These are phyloP conservation scores for Pachyuromys duprasi DNA, from an alignment of 2,797 vertebrate genomes.

Conservation along the genomic window DNA sequence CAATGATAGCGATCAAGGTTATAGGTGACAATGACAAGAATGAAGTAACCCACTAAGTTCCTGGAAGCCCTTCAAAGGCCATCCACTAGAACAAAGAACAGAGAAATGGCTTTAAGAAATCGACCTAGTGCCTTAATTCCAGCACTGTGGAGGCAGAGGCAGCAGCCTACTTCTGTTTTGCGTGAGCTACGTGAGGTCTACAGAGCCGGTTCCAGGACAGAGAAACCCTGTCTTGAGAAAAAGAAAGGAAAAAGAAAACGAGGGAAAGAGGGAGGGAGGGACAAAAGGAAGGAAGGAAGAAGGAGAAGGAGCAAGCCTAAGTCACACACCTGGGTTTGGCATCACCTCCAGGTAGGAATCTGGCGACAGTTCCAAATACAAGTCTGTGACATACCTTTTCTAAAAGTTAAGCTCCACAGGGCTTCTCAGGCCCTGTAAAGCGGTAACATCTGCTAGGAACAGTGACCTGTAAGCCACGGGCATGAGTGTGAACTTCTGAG, in stretches of 20 bases:
- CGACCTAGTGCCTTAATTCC: not conserved
- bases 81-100: not conserved
- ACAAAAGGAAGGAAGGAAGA: too few species aligned
- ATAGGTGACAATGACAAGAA: not conserved
- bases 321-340: not conserved
- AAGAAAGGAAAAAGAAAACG: too few species aligned
- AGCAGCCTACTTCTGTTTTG: not conserved
- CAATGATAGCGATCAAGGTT: too few species aligned
- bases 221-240: not conserved
- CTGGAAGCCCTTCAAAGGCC: not conserved
- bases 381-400: not conserved
- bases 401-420: not conserved
- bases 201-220: not conserved
- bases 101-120: not conserved
- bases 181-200: not conserved
- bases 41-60: not conserved
- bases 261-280: accelerated
- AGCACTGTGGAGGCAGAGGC: not conserved
- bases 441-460: not conserved
- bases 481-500: not conserved
- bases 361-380: not conserved
- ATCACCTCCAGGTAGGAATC: not conserved
- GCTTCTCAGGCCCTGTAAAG: not conserved
- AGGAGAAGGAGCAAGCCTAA: not conserved
- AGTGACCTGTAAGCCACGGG: not conserved